A percentile compares a stretch with the other conserved stretches of the same genome.
phyloP scores from a whole-genome alignment of 2,888 invertebrate genomes.

The Stictocephala bisonia region DNA sequence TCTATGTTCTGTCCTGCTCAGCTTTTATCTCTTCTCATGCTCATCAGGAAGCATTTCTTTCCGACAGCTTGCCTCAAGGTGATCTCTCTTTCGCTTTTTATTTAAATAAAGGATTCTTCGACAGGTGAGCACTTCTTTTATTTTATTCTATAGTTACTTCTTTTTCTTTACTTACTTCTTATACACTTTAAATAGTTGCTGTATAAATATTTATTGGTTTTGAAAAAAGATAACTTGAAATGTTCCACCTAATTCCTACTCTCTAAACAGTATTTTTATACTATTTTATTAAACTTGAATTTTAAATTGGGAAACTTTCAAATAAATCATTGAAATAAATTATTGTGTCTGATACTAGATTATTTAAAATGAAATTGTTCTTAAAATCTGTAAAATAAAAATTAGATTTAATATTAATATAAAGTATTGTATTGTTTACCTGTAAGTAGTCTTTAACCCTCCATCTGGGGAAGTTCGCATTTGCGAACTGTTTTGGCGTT shows the following conservation, averaged over 20 bases:
- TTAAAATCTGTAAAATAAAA: too few species aligned
- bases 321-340: too few species aligned
- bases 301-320: too few species aligned
- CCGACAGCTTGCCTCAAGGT: constrained; percentile 16
- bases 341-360: too few species aligned
- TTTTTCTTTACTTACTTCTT: constrained; percentile 34
- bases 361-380: too few species aligned
- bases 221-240: background rate
- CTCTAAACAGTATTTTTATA: background rate
- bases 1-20: constrained; percentile 53
- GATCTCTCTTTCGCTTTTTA: constrained; percentile 35
- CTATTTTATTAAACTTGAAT: too few species aligned
- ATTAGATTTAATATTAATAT: too few species aligned
- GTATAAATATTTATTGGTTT: background rate
- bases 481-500: too few species aligned
- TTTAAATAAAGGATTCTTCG: background rate
- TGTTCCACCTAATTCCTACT: background rate
- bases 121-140: constrained; percentile 28
- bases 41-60: constrained; percentile 22
- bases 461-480: too few species aligned
- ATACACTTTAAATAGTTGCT: constrained; percentile 7
- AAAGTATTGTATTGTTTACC: too few species aligned
- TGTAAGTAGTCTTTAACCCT: too few species aligned
- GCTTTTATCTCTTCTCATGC: constrained; percentile 62
- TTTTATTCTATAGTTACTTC: too few species aligned